A percentile compares a stretch with the other conserved stretches of the same genome.
These are phyloP conservation scores for Drosophila tani DNA, from an alignment of 1,140 invertebrate species.

Conservation along the genomic window DNA sequence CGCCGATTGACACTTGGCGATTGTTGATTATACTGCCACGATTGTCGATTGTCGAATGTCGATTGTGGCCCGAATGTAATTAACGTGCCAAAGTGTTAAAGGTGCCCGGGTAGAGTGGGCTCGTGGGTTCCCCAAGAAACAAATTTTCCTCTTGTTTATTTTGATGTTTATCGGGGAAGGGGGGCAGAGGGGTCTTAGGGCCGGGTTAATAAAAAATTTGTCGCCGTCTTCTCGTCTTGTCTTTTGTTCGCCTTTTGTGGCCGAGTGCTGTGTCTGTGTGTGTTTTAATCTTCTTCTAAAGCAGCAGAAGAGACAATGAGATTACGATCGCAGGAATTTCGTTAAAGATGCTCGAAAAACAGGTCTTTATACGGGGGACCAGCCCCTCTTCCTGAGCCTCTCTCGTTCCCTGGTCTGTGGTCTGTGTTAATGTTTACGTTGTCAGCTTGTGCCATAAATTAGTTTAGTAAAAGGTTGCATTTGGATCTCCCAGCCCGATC, in stretches of 20 bases:
- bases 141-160: constrained; percentile 81
- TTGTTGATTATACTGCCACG: constrained; percentile 63
- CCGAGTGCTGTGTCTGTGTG: constrained; percentile 35
- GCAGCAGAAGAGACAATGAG: constrained; percentile 81
- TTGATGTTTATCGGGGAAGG: constrained; percentile 67
- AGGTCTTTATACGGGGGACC: constrained; percentile 61
- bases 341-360: constrained; percentile 79
- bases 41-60: constrained; percentile 62
- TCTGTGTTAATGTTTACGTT: constrained; percentile 83
- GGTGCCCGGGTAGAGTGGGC: constrained; percentile 44
- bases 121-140: constrained; percentile 55
- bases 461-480: constrained; percentile 84
- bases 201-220: constrained; percentile 81
- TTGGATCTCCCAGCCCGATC: constrained; percentile 53
- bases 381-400: constrained; percentile 2
- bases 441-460: constrained; percentile 85
- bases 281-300: constrained; percentile 81
- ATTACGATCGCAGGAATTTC: constrained; percentile 83
- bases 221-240: constrained; percentile 74
- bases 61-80: constrained; percentile 64
- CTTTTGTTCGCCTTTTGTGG: constrained; percentile 47
- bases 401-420: constrained; percentile 21
- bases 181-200: constrained; percentile 34
- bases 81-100: constrained; percentile 82
- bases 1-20: constrained; percentile 52